Evolutionary conservation across 2,888 invertebrate genomes (phyloP).

Genomic region (Amiota mariae): DNA sequence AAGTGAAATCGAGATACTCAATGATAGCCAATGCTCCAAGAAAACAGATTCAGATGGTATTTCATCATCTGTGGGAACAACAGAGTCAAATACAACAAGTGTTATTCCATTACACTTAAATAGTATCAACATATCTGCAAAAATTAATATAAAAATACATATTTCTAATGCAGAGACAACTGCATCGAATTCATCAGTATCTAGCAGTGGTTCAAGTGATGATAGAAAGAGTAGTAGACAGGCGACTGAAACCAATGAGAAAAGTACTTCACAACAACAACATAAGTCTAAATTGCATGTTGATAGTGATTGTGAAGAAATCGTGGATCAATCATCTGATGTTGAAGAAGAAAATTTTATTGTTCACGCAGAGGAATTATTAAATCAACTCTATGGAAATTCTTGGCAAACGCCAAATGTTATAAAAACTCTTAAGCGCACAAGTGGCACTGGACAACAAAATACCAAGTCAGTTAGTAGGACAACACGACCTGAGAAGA

Average conservation of each 20-base stretch:
- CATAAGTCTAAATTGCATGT: slow-evolving; percentile 32
- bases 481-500: not conserved
- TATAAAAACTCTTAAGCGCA: slow-evolving; percentile 64
- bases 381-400: slow-evolving; percentile 70
- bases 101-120: slow-evolving; percentile 39
- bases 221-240: slow-evolving; percentile 39
- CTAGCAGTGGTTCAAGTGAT: slow-evolving; percentile 27
- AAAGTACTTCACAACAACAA: not conserved
- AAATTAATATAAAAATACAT: slow-evolving; percentile 71
- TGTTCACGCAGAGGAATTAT: slow-evolving; percentile 61
- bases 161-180: slow-evolving; percentile 51
- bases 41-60: too few species aligned
- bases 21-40: not conserved
- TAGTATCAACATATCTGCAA: slow-evolving; percentile 71
- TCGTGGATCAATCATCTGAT: slow-evolving; percentile 10
- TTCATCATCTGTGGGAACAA: not conserved
- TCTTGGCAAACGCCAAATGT: slow-evolving; percentile 72
- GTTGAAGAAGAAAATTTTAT: slow-evolving; percentile 53
- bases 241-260: slow-evolving; percentile 30
- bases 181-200: too few species aligned
- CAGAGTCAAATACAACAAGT: not conserved
- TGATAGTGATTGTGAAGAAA: not conserved
- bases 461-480: not conserved
- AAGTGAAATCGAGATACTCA: slow-evolving; percentile 52
- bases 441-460: slow-evolving; percentile 47